These are phyloP conservation scores for Rallus limicola DNA, from an alignment of 2,113 vertebrate species.

Conservation along the genomic window DNA sequence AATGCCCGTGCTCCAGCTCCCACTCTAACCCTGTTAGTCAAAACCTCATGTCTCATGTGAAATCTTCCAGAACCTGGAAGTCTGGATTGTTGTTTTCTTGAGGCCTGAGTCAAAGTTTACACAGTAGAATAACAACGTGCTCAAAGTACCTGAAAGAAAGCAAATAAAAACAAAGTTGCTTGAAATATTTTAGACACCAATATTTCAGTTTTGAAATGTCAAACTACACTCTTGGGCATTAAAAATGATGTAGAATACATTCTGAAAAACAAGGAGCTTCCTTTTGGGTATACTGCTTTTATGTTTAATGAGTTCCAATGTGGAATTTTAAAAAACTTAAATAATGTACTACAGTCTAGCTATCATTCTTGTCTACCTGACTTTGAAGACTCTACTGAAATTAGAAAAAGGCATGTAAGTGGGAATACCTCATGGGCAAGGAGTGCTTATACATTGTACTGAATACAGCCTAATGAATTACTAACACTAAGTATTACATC, in stretches of 20 bases:
- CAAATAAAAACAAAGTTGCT: background rate
- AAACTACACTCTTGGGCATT: background rate
- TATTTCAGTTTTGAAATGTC: background rate
- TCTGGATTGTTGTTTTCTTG: background rate
- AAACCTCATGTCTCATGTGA: background rate
- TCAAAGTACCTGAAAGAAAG: background rate
- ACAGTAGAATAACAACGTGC: background rate
- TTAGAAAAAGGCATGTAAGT: background rate
- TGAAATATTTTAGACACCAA: background rate
- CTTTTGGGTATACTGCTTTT: background rate
- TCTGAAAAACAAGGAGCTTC: background rate
- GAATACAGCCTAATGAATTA: background rate
- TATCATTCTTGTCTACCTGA: background rate
- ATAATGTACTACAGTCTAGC: background rate
- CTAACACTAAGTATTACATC: background rate
- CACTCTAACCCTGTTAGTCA: background rate
- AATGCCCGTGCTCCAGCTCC: background rate
- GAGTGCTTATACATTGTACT: background rate
- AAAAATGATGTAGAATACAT: background rate
- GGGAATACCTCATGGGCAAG: background rate
- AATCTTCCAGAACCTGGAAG: background rate
- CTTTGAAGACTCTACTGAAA: background rate
- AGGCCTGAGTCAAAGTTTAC: background rate
- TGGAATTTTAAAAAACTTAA: background rate
- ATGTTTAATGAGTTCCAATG: background rate